phyloP scores from a whole-genome alignment of 2,888 invertebrate genomes.

The Syrphus vitripennis region DNA sequence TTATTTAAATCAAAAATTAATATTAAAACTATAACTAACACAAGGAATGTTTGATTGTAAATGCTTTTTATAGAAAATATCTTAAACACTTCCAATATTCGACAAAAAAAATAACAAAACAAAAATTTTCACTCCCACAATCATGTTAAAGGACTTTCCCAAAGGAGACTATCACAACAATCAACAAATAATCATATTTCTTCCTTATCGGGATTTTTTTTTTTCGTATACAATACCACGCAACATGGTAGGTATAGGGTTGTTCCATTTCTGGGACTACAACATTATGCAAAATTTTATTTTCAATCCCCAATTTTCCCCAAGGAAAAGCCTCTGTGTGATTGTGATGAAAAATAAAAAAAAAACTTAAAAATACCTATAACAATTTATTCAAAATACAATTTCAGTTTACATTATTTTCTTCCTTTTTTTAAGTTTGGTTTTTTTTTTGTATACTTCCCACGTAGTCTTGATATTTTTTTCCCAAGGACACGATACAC shows the following conservation, averaged over 20 bases:
- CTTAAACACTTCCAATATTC: not conserved
- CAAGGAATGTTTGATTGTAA: no score
- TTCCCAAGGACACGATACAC: constrained; percentile 19
- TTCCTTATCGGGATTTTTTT: constrained; percentile 44
- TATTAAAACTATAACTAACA: no score
- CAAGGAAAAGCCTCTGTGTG: constrained; percentile 6
- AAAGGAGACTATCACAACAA: not conserved
- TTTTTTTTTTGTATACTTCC: not conserved
- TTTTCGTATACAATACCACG: not conserved
- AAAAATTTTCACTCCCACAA: not conserved
- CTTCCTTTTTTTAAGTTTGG: not conserved
- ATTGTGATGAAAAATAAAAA: not conserved
- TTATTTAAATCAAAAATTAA: no score
- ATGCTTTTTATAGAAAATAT: no score
- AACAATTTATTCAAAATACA: constrained; percentile 52
- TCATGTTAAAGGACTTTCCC: not conserved
- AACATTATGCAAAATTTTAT: constrained; percentile 49
- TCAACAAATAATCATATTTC: constrained; percentile 57
- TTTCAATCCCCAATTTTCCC: constrained; percentile 19
- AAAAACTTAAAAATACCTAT: constrained; percentile 45
- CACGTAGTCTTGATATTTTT: not conserved
- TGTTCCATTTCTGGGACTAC: not conserved
- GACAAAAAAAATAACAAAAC: not conserved
- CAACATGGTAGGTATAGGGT: not conserved
- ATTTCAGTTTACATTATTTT: constrained; percentile 3